phyloP scores from a whole-genome alignment of 2,888 invertebrate genomes.

The Pandemis corylana region DNA sequence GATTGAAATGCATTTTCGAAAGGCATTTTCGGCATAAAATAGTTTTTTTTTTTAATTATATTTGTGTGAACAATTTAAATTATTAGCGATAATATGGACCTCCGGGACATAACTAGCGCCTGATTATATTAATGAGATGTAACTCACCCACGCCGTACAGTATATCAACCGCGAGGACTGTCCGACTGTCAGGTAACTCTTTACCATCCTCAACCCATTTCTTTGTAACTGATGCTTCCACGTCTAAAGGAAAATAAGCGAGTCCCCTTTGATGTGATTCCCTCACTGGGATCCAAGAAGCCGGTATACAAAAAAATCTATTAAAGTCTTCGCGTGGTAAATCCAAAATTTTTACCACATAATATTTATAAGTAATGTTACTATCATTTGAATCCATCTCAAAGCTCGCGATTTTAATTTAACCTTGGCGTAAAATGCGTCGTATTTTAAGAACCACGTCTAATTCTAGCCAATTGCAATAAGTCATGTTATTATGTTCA shows the following conservation, averaged over 20 bases:
- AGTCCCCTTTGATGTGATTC: not conserved
- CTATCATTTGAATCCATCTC: not conserved
- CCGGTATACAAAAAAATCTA: not conserved
- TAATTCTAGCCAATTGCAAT: not conserved
- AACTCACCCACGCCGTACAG: not conserved
- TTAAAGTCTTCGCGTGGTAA: not conserved
- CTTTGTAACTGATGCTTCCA: not conserved
- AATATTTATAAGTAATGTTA: not conserved
- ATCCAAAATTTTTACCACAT: not conserved
- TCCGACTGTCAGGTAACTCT: not conserved
- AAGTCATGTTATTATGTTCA: too few relatives aligned
- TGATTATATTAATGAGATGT: too few relatives aligned
- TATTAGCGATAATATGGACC: too few relatives aligned
- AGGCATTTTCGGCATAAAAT: too few relatives aligned
- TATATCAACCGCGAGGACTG: not conserved
- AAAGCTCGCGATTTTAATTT: not conserved
- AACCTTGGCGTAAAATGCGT: not conserved
- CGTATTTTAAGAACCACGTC: not conserved
- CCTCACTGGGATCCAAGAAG: not conserved
- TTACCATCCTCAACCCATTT: not conserved
- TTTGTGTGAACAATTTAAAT: too few relatives aligned
- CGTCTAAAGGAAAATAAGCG: not conserved
- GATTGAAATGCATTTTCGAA: too few relatives aligned
- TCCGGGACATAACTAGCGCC: too few relatives aligned
- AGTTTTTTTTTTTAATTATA: too few relatives aligned